Evolutionary conservation across 2,797 vertebrate genomes (phyloP).

Genomic region (Urosaurus nigricauda): DNA sequence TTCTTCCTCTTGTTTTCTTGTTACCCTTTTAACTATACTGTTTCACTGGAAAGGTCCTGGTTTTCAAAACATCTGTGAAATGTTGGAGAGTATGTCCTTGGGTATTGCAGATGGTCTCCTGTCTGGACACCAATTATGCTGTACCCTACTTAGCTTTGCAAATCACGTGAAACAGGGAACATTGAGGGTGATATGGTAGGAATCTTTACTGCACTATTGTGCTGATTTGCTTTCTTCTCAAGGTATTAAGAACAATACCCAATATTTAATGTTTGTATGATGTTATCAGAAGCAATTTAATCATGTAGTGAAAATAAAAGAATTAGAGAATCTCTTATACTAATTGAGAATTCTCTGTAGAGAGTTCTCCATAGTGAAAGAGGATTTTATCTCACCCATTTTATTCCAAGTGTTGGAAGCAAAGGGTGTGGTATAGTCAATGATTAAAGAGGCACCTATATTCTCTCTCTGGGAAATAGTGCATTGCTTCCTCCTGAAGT

Average conservation of each 20-base stretch:
- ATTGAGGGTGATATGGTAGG: too few species aligned
- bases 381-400: background rate
- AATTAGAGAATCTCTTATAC: background rate
- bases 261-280: background rate
- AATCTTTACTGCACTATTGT: too few species aligned
- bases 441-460: constrained; percentile 18
- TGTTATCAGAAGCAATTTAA: background rate
- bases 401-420: background rate
- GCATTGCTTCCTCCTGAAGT: constrained; percentile 7
- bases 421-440: background rate
- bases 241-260: background rate
- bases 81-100: too few species aligned
- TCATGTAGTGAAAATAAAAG: background rate
- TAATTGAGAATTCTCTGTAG: background rate
- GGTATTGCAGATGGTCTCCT: background rate
- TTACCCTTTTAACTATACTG: too few species aligned
- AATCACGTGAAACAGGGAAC: too few species aligned
- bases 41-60: too few species aligned
- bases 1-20: too few species aligned
- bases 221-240: background rate
- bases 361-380: background rate
- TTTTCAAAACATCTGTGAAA: too few species aligned
- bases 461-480: background rate
- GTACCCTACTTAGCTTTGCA: too few species aligned
- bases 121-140: background rate